Base-by-base conservation (phyloP, 1,140 invertebrate species). In the Mylabris phalerata region DNA sequence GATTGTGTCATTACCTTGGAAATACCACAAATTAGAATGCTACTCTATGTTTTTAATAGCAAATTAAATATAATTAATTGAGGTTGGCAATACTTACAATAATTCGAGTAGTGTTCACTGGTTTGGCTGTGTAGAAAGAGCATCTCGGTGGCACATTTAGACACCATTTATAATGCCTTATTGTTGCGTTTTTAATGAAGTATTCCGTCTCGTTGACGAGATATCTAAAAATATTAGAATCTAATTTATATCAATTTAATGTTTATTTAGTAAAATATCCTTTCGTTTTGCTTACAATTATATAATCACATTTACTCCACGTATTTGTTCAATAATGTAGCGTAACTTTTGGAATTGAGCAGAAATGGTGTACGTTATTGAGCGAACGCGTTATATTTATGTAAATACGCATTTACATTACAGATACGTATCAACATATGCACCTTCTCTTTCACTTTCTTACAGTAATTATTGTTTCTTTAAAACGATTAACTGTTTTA, bases 111-210 rank as follows among this genome's bases (percentile, higher is more conserved):
- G 62, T 62, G 38, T 63, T 64, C 9, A 67, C 44, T 4, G 48
- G 3, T 46, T 83, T 83, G 11, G 79, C 82, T 52, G 75, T 79
- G 60, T 80, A 82, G 52, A 75, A 77, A n/a, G 81, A 80, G 63
- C 86, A 88, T 42, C 84, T 75, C 9, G 84, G 84, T 9, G 85
- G 85, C 62, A 87, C 78, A 55, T 80, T 76, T 60, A 86, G 72
- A 65, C 86, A 88, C 86, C 86, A 88, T 54, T 78, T 79, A 68
- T 83, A 83, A 0, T 81, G 81, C 38, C 81, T 77, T 11, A 86
- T 78, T 2, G 80, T 79, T 61, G 84, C 80, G 27, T 84, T 84
- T 48, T 81, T 80, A 11, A 75, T 73, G 61, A 81, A 82, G 64
- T 77, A 79, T 56, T 83, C 80, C 25, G 75, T 73, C 38, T 77